phyloP scores from a whole-genome alignment of 37 sponge, comb jelly and placozoan species.

The Cliona cf. orientalis region DNA sequence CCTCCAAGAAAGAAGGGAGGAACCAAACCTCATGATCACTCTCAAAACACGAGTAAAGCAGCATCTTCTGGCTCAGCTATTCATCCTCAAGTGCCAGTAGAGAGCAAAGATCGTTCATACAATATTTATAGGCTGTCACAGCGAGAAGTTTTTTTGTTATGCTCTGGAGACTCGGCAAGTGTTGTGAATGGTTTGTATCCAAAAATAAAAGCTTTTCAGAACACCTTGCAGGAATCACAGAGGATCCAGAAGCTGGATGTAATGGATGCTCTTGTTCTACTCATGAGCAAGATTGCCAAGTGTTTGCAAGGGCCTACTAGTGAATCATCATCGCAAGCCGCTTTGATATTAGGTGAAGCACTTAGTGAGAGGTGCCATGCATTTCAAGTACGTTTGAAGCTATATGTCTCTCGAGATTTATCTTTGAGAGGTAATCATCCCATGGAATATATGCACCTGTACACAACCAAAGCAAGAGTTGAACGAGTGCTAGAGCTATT shows the following conservation, averaged over 20 bases:
- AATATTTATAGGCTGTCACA: too few species aligned
- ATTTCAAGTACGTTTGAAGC: constrained; percentile 42
- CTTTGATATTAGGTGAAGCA: constrained; percentile 51
- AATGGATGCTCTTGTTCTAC: constrained; percentile 15
- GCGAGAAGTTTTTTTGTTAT: too few species aligned
- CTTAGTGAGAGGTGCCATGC: constrained; percentile 49
- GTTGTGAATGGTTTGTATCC: background rate
- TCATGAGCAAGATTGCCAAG: constrained; percentile 19
- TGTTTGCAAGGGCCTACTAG: background rate
- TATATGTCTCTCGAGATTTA: constrained; percentile 6
- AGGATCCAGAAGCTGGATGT: background rate
- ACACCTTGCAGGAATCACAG: background rate
- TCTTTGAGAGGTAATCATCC: background rate
- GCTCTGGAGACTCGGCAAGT: too few species aligned
- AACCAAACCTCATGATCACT: too few species aligned
- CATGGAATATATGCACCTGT: too few species aligned
- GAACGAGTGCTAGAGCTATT: constrained; percentile 12
- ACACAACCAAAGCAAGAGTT: background rate
- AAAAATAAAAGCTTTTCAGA: constrained; percentile 34
- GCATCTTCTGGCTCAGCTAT: too few species aligned
- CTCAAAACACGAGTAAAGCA: too few species aligned
- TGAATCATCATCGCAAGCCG: constrained; percentile 10
- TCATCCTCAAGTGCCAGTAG: too few species aligned
- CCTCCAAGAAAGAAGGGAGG: too few species aligned
- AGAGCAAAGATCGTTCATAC: too few species aligned